Evolutionary conservation across 2,888 invertebrate genomes (phyloP), one percentile per base, ranked within the genome.

Genomic region (Caenorhabditis drosophilae): DNA sequence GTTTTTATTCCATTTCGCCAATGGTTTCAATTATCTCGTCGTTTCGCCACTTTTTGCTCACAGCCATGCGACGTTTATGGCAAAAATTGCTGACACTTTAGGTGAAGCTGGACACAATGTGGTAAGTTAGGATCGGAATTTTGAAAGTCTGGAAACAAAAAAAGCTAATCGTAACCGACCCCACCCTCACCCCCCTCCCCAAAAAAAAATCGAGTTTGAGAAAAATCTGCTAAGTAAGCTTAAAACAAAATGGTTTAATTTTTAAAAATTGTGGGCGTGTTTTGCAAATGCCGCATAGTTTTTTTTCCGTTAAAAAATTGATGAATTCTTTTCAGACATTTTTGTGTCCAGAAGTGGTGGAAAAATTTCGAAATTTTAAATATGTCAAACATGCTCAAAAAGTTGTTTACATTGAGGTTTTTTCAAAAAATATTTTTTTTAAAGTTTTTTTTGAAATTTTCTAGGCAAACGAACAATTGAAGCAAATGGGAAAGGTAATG

Each of bases 61-160:
- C 35, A 62, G 62, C 35, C 70, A 70, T 41, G 54, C 49, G 40
- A 70, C 59, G 25, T 70, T 62, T 48, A 52, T 70, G 42, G 70
- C 59, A 6, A 53, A 47, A 15, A 36, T 70, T 0, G 70, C 70
- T 6, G 66, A 70, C 27, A 66, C 54, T 41, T 50, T 70, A 0
- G 62, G 55, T 1, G 66, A 70, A 35, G 70, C 70, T 20, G 70
- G 70, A 11, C 66, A 70, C 38, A 52, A 70, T 53, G 66, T 70
- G 47, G 70, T 70, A 2, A 53, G 58, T 50, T 40, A 25, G 6
- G 38, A 9, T 31, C 12, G 31, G 31, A 31, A 31, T 31, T 31
- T n/a, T n/a, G n/a, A n/a, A n/a, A n/a, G n/a, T n/a, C n/a, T n/a
- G n/a, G n/a, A n/a, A n/a, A n/a, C n/a, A n/a, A n/a, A n/a, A n/a